Base-by-base conservation (phyloP, 2,113 vertebrate species). In the Ancistrus triradiatus region DNA sequence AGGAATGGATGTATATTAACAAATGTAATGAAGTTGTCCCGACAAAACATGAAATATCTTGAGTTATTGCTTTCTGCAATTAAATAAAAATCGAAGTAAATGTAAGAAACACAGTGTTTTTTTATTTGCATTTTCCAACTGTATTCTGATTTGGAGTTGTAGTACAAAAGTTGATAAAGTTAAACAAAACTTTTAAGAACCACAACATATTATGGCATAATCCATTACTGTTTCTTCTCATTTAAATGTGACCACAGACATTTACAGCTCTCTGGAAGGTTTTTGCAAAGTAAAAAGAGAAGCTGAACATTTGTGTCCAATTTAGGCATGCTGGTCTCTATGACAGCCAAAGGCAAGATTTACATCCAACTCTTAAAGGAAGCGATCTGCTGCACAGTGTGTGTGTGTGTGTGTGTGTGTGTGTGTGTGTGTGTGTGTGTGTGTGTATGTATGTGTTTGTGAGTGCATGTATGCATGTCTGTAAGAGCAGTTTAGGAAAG, bases 291-390 rank as follows among this genome's bases (percentile, higher is more conserved):
- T 25, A 44, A n/a, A 35, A 64, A 44, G 13, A 14, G 25, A 15
- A 21, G 38, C 8, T 53, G 14, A 21, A 55, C 40, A 43, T 55
- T 64, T 64, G 50, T 64, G 40, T 64, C 28, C 40, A 64, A 64
- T 64, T 53, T 46, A 28, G 37, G 53, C 50, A 18, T 55, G 40
- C 31, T 46, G 50, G 49, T 10, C 40, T 55, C 24, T 28, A 17
- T 43, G 8, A 44, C 25, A 46, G 17, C 62, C 27, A 43, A 10
- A 19, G 24, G 61, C 25, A 46, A 62, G 28, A 64, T 64, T 55
- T 55, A 64, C 50, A 53, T 31, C 50, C 62, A 6, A 43, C 17
- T 19, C 27, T 38, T 44, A 46, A 33, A 64, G 62, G 62, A 63
- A 52, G 49, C 38, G 28, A 27, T 63, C 22, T 52, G 35, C 35